These are phyloP conservation scores for Pegoplata infirma DNA, from an alignment of 2,888 invertebrate genomes.

Conservation along the genomic window DNA sequence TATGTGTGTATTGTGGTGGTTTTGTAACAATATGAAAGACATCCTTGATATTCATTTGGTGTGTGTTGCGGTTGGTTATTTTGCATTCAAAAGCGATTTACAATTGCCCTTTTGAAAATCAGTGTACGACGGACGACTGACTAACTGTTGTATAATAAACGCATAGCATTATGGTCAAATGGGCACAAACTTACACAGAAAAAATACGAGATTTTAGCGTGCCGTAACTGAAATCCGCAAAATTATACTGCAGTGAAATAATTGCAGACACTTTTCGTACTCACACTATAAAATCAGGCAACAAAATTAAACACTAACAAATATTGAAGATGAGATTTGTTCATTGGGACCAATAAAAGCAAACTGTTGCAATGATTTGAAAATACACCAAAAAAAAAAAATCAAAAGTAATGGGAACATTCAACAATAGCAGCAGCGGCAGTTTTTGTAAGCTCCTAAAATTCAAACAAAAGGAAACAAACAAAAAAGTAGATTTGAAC, in stretches of 20 bases:
- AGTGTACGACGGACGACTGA: no score
- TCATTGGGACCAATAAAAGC: constrained; percentile 20
- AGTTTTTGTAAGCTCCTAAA: neutral
- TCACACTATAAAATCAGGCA: neutral
- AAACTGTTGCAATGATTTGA: constrained; percentile 31
- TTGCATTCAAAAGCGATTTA: constrained; percentile 39
- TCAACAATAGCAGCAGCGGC: neutral
- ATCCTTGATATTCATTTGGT: constrained; percentile 23
- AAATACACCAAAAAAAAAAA: neutral
- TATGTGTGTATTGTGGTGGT: neutral
- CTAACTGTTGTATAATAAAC: constrained; percentile 27
- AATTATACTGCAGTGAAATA: constrained; percentile 17
- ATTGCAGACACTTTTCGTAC: neutral
- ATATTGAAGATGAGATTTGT: constrained; percentile 11
- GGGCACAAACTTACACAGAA: neutral
- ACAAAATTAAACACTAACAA: constrained; percentile 8
- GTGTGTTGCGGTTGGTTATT: constrained; percentile 28
- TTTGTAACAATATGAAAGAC: constrained; percentile 30
- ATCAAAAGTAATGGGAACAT: neutral
- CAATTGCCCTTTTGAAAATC: constrained; percentile 28
- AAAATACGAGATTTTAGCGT: neutral
- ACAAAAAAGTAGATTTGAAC: constrained; percentile 25
- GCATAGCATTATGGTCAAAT: constrained; percentile 35
- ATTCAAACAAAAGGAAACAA: constrained; percentile 1
- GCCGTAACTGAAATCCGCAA: constrained; percentile 1